Conservation (phyloP, 2,113 vertebrate genomes). For the Choloepus hoffmanni region DNA sequence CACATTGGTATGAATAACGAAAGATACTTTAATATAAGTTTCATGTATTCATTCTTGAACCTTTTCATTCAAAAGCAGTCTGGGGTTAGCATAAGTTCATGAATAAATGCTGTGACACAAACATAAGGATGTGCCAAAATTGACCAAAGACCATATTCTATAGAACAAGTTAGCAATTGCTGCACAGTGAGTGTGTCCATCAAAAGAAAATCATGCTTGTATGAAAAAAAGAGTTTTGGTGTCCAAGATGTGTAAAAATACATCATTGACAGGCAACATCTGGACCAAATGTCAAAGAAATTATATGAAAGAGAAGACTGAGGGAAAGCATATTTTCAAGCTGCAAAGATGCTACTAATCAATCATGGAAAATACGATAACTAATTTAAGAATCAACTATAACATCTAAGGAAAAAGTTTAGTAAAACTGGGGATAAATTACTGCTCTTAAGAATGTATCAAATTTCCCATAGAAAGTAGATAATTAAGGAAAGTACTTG, state of each 20-base stretch:
- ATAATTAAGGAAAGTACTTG: not conserved
- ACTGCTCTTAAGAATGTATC: not conserved
- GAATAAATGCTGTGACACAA: not conserved
- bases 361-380: not conserved
- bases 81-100: not conserved
- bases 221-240: not conserved
- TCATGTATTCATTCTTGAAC: not conserved
- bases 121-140: not conserved
- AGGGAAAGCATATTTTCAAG: not conserved
- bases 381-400: not conserved
- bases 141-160: not conserved
- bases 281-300: not conserved
- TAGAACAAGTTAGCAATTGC: not conserved
- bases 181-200: not conserved
- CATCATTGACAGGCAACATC: not conserved
- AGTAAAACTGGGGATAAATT: not conserved
- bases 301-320: not conserved
- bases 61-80: not conserved
- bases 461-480: not conserved
- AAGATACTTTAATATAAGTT: not conserved
- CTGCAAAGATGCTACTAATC: not conserved
- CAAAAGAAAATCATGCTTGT: conserved; percentile 3
- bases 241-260: not conserved
- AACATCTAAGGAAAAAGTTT: not conserved
- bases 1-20: not conserved